Percentiles rank a stretch among this genome's conserved stretches.
These are phyloP conservation scores for Penaeus chinensis DNA, from an alignment of 1,140 invertebrate species.

Conservation along the genomic window DNA sequence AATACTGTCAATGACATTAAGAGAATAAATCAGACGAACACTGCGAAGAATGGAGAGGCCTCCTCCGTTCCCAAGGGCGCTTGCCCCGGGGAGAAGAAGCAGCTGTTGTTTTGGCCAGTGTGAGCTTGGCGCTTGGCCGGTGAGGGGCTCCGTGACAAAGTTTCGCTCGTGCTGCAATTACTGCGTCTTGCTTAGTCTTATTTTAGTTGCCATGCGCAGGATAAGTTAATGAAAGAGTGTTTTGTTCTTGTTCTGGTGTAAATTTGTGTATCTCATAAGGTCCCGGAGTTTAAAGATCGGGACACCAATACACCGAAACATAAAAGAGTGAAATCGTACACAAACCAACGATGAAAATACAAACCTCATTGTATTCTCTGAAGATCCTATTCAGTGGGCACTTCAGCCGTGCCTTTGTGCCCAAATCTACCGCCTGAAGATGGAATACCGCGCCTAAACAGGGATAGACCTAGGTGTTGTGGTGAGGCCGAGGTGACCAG, in stretches of 20 bases:
- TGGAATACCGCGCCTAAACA: constrained; percentile 38
- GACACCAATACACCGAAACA: too few species aligned
- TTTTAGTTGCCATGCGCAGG: not conserved
- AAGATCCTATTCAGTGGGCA: constrained; percentile 10
- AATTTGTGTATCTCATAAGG: constrained; percentile 17
- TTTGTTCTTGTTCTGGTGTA: not conserved
- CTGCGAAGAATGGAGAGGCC: not conserved
- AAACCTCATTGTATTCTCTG: constrained; percentile 19
- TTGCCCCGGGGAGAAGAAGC: constrained; percentile 51
- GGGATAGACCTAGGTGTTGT: not conserved
- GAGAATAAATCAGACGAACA: too few species aligned
- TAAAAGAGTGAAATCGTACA: constrained; percentile 7
- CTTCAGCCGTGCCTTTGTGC: constrained; percentile 18
- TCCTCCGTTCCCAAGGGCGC: constrained; percentile 5
- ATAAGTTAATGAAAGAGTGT: constrained; percentile 16
- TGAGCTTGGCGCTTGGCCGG: constrained; percentile 43
- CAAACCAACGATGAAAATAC: constrained; percentile 55
- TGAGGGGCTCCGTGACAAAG: constrained; percentile 28
- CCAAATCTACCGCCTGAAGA: constrained; percentile 16
- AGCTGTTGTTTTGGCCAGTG: constrained; percentile 58
- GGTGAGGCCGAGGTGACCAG: not conserved
- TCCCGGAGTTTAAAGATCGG: constrained; percentile 25
- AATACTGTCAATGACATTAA: too few species aligned
- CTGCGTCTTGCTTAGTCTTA: not conserved
- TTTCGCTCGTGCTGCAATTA: constrained; percentile 22